Conservation (phyloP, 2,888 invertebrate genomes). For the Erebia palarica region DNA sequence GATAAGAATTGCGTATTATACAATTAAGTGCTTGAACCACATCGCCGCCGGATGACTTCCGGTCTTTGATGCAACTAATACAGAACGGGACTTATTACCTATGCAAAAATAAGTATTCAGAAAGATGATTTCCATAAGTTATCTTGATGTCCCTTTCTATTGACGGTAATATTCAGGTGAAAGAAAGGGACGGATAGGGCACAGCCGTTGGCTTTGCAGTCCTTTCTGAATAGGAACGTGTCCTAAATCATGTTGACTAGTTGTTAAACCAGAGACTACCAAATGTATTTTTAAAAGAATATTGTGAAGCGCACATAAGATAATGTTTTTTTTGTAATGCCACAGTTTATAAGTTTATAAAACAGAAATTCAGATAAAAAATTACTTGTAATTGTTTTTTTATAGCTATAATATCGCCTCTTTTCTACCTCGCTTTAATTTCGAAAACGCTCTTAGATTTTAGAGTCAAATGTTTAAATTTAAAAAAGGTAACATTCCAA, state of each 20-base stretch:
- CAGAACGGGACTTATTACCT: conserved; percentile 35
- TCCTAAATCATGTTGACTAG: conserved; percentile 57
- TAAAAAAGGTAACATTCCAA: conserved; percentile 22
- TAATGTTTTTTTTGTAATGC: conserved; percentile 57
- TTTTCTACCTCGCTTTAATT: conserved; percentile 21
- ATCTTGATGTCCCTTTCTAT: conserved; percentile 47
- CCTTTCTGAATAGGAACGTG: conserved; percentile 46
- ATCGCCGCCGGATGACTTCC: conserved; percentile 32
- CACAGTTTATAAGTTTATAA: conserved; percentile 31
- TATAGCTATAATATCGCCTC: conserved; percentile 34
- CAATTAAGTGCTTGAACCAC: conserved; percentile 43
- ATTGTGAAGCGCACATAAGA: conserved; percentile 71
- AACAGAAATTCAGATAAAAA: conserved; percentile 17
- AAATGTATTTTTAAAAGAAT: conserved; percentile 67
- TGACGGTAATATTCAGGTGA: conserved; percentile 37
- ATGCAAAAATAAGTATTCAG: conserved; percentile 41
- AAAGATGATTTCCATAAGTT: conserved; percentile 41
- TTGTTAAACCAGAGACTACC: conserved; percentile 57
- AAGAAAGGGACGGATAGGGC: conserved; percentile 41
- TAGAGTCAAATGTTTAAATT: not conserved
- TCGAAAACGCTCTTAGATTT: not conserved
- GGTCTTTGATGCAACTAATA: conserved; percentile 36
- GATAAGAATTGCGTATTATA: conserved; percentile 44
- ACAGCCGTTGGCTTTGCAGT: conserved; percentile 37
- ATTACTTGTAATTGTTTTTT: conserved; percentile 21